A percentile compares a stretch with the other conserved stretches of the same genome.
Conservation (phyloP, 2,888 invertebrate species). For the Philereme transversata region DNA sequence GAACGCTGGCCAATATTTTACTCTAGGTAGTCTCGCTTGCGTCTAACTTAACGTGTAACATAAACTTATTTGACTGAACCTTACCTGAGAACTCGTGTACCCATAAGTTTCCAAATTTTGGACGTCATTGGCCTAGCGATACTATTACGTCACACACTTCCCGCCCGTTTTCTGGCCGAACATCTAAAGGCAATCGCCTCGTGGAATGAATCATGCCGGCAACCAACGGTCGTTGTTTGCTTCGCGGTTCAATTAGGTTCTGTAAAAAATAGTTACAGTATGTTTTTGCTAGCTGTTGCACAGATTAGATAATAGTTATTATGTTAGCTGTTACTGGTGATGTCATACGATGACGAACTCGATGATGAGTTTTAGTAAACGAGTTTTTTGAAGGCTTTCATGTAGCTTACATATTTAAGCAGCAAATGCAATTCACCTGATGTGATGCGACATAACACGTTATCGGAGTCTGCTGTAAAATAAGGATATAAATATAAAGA, state of each 20-base stretch:
- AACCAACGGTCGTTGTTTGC: constrained; percentile 31
- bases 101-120: no score
- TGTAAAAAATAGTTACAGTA: constrained; percentile 46
- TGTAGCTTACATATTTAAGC: constrained; percentile 1
- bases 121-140: no score
- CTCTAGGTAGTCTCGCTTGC: no score
- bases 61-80: no score
- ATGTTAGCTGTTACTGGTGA: constrained; percentile 53
- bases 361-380: constrained; percentile 31
- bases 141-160: not conserved
- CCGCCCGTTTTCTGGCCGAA: constrained; percentile 39
- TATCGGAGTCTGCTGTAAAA: no score
- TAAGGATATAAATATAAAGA: no score
- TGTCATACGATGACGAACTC: constrained; percentile 52
- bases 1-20: no score
- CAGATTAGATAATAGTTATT: constrained; percentile 13
- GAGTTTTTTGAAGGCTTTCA: constrained; percentile 7
- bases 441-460: not conserved
- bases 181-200: constrained; percentile 54
- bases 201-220: constrained; percentile 41
- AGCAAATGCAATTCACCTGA: constrained; percentile 20
- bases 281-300: constrained; percentile 46
- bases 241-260: constrained; percentile 53
- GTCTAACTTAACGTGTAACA: no score
- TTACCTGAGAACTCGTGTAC: no score